Percentiles rank a stretch among this genome's conserved stretches.
phyloP scores from a whole-genome alignment of 2,113 vertebrate species.

The Tenrec ecaudatus region DNA sequence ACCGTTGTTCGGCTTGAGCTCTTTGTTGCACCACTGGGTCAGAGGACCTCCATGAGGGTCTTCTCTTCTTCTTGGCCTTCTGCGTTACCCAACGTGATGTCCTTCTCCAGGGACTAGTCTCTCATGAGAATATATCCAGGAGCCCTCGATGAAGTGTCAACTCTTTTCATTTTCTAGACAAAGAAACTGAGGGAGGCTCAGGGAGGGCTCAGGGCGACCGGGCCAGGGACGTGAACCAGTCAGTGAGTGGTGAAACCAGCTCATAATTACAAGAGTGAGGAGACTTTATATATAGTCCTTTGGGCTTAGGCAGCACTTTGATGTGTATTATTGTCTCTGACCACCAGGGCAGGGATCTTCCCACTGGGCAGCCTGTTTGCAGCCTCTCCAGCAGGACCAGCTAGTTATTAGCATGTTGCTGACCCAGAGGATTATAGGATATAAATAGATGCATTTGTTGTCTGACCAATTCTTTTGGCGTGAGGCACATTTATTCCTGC shows the following conservation, averaged over 20 bases:
- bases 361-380: neutral
- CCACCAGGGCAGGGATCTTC: neutral
- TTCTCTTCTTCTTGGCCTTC: too few relatives aligned
- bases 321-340: neutral
- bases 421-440: conserved; percentile 58
- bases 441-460: conserved; percentile 69
- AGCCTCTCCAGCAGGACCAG: neutral
- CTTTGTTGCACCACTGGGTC: too few relatives aligned
- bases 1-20: too few relatives aligned
- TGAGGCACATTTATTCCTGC: conserved; percentile 21
- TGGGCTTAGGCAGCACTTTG: neutral
- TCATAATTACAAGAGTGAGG: neutral
- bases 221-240: neutral
- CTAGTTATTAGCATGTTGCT: conserved; percentile 61
- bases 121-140: neutral
- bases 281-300: neutral
- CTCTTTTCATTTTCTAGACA: neutral
- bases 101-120: too few relatives aligned
- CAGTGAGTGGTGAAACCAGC: neutral
- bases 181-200: neutral
- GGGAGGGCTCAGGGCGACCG: neutral
- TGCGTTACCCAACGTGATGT: too few relatives aligned
- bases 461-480: conserved; percentile 40
- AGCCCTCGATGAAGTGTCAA: neutral
- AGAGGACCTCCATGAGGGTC: too few relatives aligned